These are phyloP conservation scores for Furcifer pardalis DNA, from an alignment of 2,797 vertebrate species.

Conservation along the genomic window DNA sequence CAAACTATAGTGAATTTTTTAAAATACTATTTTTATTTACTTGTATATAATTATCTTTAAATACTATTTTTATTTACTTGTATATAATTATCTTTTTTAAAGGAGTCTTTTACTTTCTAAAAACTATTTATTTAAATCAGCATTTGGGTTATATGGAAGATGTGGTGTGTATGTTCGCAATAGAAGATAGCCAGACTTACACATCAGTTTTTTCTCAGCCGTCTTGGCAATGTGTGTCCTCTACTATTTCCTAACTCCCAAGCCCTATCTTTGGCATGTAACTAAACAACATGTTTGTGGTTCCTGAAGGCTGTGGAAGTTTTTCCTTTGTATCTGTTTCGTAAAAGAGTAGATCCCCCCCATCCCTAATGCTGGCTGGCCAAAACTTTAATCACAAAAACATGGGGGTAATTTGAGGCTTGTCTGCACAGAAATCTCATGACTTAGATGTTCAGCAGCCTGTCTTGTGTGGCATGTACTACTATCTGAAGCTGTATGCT, in stretches of 20 bases:
- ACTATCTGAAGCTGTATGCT: no score
- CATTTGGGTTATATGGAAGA: background rate
- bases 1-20: background rate
- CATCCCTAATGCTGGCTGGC: background rate
- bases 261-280: constrained; percentile 18
- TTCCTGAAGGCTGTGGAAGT: constrained; percentile 22
- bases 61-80: background rate
- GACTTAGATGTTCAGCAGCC: background rate
- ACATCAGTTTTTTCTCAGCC: background rate
- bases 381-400: background rate
- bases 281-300: constrained; percentile 22
- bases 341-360: background rate
- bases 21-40: background rate
- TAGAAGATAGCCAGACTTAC: background rate
- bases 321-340: background rate
- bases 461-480: no score
- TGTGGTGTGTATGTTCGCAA: background rate
- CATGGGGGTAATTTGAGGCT: background rate
- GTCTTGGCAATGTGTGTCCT: background rate
- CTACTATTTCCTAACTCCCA: background rate
- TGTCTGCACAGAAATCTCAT: background rate
- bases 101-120: background rate
- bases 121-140: background rate
- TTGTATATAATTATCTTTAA: background rate
- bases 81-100: background rate